Evolutionary conservation across 2,113 vertebrate genomes (phyloP).

Genomic region (human): DNA sequence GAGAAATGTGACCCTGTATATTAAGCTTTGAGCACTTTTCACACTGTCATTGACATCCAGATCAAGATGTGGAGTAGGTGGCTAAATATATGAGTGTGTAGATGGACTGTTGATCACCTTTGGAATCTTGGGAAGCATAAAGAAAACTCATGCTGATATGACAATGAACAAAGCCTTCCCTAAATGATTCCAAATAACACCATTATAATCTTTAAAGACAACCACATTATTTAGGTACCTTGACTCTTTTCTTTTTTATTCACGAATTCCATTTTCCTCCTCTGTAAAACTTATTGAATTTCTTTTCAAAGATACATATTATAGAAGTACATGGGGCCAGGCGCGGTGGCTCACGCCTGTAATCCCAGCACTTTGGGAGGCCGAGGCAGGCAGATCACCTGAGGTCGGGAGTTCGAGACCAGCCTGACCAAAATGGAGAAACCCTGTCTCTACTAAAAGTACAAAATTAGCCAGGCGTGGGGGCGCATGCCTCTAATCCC

Average conservation of each 20-base stretch:
- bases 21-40: not conserved
- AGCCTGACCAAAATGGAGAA: too few relatives aligned
- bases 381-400: too few relatives aligned
- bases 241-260: not conserved
- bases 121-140: not conserved
- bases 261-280: not conserved
- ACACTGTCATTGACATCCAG: not conserved
- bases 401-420: too few relatives aligned
- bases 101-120: not conserved
- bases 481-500: too few relatives aligned
- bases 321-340: not conserved
- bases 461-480: too few relatives aligned
- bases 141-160: not conserved
- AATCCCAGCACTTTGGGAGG: too few relatives aligned
- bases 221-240: not conserved
- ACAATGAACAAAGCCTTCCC: not conserved
- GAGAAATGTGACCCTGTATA: not conserved
- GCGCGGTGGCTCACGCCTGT: too few relatives aligned
- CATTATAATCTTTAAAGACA: not conserved
- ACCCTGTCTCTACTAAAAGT: too few relatives aligned
- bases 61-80: not conserved
- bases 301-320: slow-evolving; percentile 27
- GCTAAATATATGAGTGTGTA: not conserved
- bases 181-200: not conserved
- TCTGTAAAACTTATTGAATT: not conserved